Evolutionary conservation across 2,113 vertebrate genomes (phyloP).

Genomic region (Pangasianodon hypophthalmus): DNA sequence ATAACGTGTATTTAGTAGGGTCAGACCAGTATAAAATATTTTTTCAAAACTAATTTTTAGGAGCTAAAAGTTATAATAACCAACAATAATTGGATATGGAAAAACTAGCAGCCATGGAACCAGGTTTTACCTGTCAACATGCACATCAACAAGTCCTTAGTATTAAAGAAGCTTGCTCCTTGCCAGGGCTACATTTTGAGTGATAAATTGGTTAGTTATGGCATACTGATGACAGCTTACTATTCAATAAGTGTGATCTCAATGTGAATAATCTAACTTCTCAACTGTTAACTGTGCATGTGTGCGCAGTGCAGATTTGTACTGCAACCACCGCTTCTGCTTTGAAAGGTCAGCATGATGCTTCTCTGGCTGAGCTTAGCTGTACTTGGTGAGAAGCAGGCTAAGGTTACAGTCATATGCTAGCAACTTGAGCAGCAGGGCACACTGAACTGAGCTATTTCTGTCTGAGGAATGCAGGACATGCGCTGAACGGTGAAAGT

Average conservation of each 20-base stretch:
- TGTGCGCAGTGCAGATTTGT: neutral
- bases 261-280: too few relatives aligned
- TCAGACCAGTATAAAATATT: neutral
- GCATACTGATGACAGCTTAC: too few relatives aligned
- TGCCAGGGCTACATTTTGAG: neutral
- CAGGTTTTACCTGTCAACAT: neutral
- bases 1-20: neutral
- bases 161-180: neutral
- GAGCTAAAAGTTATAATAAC: neutral
- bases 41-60: neutral
- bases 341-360: conserved; percentile 9
- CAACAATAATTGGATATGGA: neutral
- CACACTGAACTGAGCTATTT: conserved; percentile 71
- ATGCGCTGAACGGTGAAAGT: conserved; percentile 59
- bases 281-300: neutral
- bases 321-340: neutral
- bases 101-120: neutral
- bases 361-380: conserved; percentile 19
- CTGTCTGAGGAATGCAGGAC: conserved; percentile 62
- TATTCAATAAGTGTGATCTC: too few relatives aligned
- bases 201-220: neutral
- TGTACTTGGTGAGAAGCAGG: conserved; percentile 31
- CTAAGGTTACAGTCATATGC: conserved; percentile 62
- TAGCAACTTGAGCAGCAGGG: conserved; percentile 63
- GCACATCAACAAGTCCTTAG: neutral